Percentiles rank a stretch among this genome's conserved stretches.
Conservation (phyloP, 2,888 invertebrate species). For the Resseliella maxima region DNA sequence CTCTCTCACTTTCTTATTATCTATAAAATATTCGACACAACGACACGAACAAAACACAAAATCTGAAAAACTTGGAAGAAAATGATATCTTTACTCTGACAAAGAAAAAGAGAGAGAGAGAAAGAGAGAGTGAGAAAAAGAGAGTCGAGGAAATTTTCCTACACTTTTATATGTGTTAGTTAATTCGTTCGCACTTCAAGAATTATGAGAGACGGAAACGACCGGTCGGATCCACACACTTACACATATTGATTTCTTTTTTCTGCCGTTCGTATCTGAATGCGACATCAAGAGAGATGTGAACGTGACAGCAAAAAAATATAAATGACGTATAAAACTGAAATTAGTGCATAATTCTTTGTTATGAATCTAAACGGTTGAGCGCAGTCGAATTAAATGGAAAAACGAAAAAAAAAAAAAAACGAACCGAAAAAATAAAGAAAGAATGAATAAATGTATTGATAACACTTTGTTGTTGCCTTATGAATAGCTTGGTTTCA, state of each 20-base stretch:
- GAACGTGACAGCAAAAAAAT: neutral
- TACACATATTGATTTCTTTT: neutral
- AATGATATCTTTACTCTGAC: neutral
- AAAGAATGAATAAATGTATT: neutral
- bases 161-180: neutral
- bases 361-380: neutral
- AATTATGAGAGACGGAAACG: constrained; percentile 50
- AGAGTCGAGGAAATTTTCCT: neutral
- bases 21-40: neutral
- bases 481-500: too few species aligned
- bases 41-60: neutral
- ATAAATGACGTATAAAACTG: neutral
- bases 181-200: neutral
- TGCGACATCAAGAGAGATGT: neutral
- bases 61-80: neutral
- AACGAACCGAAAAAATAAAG: neutral
- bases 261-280: neutral
- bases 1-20: neutral
- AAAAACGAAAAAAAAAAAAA: neutral
- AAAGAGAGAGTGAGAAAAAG: neutral
- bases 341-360: constrained; percentile 34
- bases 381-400: neutral
- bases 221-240: neutral
- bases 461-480: neutral
- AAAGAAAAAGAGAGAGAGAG: neutral